Base-by-base conservation (phyloP, 2,113 vertebrate genomes). In the Anolis carolinensis region DNA sequence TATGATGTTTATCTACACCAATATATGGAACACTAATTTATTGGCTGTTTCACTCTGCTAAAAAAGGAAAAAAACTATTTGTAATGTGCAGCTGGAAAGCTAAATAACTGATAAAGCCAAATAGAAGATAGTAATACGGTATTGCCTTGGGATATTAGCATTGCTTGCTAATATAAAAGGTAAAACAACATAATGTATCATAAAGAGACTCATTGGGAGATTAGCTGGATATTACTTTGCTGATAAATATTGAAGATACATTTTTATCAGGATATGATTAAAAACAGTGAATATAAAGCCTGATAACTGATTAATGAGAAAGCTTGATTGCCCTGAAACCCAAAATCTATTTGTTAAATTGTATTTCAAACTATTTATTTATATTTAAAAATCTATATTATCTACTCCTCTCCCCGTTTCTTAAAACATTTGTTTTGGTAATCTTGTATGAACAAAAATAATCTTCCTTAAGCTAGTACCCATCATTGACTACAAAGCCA, bases 171-270 rank as follows among this genome's bases (percentile, higher is more conserved):
- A 18, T 86, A 85, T 71, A 76, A 85, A 76, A 90, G 30, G 80
- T 89, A 91, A 89, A n/a, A 21, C 86, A 87, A 77, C 73, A 7
- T 90, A 52, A 86, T 79, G 59, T 84, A 39, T 90, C 65, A 87
- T n/a, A 68, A 14, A 88, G 70, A 75, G 70, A 75, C 3, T 79
- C 32, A 79, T 67, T 10, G 48, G 85, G 39, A 63, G 72, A 44
- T 34, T 81, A 81, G 79, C 85, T 82, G 48, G n/a, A 75, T 89
- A 34, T 91, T 88, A 84, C 68, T 88, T 83, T 88, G 68, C 77
- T 91, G 81, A 75, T 79, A 21, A 88, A 48, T 55, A 70, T 85
- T 87, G 0, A 84, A 91, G 39, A 82, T 88, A 50, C 83, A 86
- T 20, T 67, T 90, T 6, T 84, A 86, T 85, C 62, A 71, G 73